These are phyloP conservation scores for Laupala kohalensis DNA, from an alignment of 1,140 invertebrate genomes.

Conservation along the genomic window DNA sequence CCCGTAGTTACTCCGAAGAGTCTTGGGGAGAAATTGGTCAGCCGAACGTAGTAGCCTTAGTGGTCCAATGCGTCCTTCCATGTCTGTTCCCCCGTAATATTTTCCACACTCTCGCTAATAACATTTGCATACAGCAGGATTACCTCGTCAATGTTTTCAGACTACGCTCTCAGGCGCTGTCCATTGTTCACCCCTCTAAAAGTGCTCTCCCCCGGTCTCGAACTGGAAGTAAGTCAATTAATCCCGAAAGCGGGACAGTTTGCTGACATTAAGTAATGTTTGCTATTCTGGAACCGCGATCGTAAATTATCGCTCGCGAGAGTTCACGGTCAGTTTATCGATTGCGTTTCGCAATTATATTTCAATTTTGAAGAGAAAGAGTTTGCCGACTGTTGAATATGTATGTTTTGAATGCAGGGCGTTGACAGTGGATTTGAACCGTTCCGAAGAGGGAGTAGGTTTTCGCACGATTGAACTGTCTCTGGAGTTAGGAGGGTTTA, in stretches of 20 bases:
- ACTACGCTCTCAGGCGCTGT: background rate
- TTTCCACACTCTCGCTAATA: background rate
- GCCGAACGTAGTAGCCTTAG: no score
- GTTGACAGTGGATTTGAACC: no score
- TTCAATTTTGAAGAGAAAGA: no score
- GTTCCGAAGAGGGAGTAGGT: no score
- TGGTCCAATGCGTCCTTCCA: no score
- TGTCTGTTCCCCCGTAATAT: background rate
- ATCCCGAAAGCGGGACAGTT: background rate
- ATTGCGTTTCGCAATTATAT: background rate
- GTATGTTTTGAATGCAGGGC: background rate
- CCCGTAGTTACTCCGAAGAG: no score
- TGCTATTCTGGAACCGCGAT: background rate
- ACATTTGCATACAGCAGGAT: background rate
- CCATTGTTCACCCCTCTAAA: background rate
- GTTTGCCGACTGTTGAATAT: background rate
- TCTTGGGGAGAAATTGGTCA: no score
- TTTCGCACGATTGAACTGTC: no score
- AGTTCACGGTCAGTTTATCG: background rate
- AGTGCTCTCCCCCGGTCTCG: background rate
- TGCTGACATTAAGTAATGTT: background rate
- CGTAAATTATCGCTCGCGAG: background rate
- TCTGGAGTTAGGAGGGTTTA: no score
- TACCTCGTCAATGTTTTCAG: background rate
- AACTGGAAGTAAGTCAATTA: background rate